A percentile compares a stretch with the other conserved stretches of the same genome.
These are phyloP conservation scores for Hippasteria phrygiana DNA, from an alignment of 53 echinoderm and acorn worm genomes.

Conservation along the genomic window DNA sequence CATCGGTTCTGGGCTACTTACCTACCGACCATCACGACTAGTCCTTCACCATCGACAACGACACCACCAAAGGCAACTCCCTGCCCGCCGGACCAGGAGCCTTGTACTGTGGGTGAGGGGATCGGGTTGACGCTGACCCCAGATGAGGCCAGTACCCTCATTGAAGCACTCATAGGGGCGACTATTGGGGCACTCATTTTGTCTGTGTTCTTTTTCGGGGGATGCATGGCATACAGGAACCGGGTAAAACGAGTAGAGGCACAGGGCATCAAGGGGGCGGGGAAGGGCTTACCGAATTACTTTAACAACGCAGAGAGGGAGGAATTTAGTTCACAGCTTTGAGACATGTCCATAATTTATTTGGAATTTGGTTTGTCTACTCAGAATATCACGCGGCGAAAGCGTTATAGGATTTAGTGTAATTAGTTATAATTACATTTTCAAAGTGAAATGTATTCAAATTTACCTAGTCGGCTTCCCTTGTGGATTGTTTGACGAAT, in stretches of 20 bases:
- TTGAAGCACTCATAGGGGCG: constrained; percentile 43
- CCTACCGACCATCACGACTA: neutral
- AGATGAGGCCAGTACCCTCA: constrained; percentile 27
- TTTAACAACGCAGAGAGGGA: neutral
- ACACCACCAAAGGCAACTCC: neutral
- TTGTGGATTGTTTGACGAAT: too few relatives aligned
- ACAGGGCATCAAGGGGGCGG: neutral
- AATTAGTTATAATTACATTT: too few relatives aligned
- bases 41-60: neutral
- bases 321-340: neutral
- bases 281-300: neutral
- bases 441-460: too few relatives aligned
- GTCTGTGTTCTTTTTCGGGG: constrained; percentile 12
- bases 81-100: neutral
- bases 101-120: constrained; percentile 12
- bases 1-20: constrained; percentile 50
- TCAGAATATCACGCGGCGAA: too few relatives aligned
- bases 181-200: constrained; percentile 18
- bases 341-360: neutral
- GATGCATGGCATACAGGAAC: constrained; percentile 41
- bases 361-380: too few relatives aligned
- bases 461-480: too few relatives aligned
- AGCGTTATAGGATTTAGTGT: too few relatives aligned
- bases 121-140: constrained; percentile 25
- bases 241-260: constrained; percentile 15